Evolutionary conservation across 2,113 vertebrate genomes (phyloP).

Genomic region (Pseudolaguvia tuberculata): DNA sequence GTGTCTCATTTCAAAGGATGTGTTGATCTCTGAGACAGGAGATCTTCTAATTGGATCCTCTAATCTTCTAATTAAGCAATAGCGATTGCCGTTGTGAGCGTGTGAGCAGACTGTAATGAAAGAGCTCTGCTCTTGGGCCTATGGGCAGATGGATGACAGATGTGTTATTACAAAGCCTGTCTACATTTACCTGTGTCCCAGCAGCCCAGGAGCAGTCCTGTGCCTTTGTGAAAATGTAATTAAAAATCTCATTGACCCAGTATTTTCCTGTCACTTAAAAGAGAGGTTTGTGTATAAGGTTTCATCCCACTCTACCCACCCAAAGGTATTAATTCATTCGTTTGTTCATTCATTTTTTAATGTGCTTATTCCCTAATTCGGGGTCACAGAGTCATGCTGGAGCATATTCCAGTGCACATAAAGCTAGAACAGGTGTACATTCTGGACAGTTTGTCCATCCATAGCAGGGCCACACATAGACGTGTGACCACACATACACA

Average conservation of each 20-base stretch:
- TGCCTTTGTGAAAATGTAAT: conserved; percentile 65
- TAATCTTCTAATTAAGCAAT: conserved; percentile 73
- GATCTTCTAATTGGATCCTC: conserved; percentile 74
- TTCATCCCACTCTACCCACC: conserved; percentile 32
- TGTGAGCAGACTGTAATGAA: conserved; percentile 56
- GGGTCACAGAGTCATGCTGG: no score
- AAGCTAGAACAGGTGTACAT: no score
- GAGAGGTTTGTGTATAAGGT: conserved; percentile 50
- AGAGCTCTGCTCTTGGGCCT: conserved; percentile 44
- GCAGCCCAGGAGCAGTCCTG: conserved; percentile 49
- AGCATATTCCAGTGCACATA: no score
- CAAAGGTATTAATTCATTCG: no score
- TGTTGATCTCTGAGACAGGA: conserved; percentile 65
- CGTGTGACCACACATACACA: no score
- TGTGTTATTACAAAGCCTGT: conserved; percentile 52
- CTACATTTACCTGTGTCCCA: conserved; percentile 61
- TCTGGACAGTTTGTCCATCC: no score
- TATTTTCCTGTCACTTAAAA: conserved; percentile 59
- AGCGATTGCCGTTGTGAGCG: conserved; percentile 58
- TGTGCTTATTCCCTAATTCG: no score
- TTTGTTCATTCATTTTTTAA: no score
- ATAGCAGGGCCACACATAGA: no score
- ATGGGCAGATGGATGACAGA: conserved; percentile 59
- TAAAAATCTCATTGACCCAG: conserved; percentile 68
- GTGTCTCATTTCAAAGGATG: conserved; percentile 63